These are phyloP conservation scores for Anorthoa munda DNA, from an alignment of 2,888 invertebrate species.

Conservation along the genomic window DNA sequence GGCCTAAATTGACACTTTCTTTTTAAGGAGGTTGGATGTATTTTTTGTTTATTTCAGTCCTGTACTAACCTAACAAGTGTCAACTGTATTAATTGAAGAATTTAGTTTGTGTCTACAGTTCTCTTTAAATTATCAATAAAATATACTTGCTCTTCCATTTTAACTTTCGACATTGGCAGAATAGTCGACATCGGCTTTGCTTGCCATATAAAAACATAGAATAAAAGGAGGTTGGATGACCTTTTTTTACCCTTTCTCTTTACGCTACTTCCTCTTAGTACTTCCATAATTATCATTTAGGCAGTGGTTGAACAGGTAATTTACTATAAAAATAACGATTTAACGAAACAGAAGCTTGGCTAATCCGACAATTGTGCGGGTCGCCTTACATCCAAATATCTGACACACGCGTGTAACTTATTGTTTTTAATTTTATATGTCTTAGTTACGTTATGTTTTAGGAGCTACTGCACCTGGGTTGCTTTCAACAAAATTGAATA, in stretches of 20 bases:
- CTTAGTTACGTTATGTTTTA: conserved; percentile 50
- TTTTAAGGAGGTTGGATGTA: not conserved
- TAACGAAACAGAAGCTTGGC: conserved; percentile 18
- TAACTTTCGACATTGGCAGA: too few relatives aligned
- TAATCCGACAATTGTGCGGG: conserved; percentile 2
- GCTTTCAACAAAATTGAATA: conserved; percentile 39
- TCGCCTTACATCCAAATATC: conserved; percentile 46
- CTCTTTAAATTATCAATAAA: too few relatives aligned
- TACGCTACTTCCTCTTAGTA: conserved; percentile 1
- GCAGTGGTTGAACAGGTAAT: conserved; percentile 31
- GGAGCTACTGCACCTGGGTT: conserved; percentile 39
- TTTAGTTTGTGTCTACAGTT: too few relatives aligned
- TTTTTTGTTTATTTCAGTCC: too few relatives aligned
- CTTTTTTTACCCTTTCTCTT: not conserved
- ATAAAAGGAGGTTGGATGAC: too few relatives aligned
- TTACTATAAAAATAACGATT: conserved; percentile 15
- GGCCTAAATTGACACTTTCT: not conserved
- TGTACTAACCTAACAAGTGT: too few relatives aligned
- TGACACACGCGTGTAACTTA: conserved; percentile 40
- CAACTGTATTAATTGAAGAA: too few relatives aligned
- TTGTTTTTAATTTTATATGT: conserved; percentile 61
- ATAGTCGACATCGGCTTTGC: too few relatives aligned
- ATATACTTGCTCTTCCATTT: too few relatives aligned
- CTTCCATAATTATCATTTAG: conserved; percentile 29
- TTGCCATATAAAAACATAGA: too few relatives aligned